phyloP scores from a whole-genome alignment of 2,113 vertebrate genomes.

The Cochlearius cochlearius region DNA sequence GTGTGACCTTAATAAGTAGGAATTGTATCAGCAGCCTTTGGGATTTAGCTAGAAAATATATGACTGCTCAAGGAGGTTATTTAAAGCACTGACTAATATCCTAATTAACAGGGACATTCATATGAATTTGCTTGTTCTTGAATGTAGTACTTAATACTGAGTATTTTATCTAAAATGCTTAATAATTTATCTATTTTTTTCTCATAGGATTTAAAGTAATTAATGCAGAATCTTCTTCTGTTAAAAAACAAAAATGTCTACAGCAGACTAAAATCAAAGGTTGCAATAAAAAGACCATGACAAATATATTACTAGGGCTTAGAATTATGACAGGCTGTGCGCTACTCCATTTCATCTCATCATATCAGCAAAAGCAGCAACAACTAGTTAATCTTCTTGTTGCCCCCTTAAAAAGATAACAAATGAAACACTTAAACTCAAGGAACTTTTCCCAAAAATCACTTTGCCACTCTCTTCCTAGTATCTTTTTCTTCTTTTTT shows the following conservation, averaged over 20 bases:
- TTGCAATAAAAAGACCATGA: background rate
- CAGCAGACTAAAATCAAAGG: background rate
- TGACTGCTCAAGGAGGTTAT: slow-evolving; percentile 43
- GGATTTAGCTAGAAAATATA: slow-evolving; percentile 65
- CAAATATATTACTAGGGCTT: background rate
- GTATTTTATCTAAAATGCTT: slow-evolving; percentile 1
- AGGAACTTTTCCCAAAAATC: background rate
- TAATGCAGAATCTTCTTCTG: background rate
- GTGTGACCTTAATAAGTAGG: slow-evolving; percentile 45
- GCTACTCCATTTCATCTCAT: background rate
- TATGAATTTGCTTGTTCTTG: slow-evolving; percentile 65
- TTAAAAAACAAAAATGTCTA: background rate
- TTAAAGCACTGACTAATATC: slow-evolving; percentile 61
- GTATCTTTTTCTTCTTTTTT: background rate
- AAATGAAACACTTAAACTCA: background rate
- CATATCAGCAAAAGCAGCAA: background rate
- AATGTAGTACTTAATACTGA: slow-evolving; percentile 28
- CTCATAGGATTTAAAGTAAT: background rate
- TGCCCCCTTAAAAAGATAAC: background rate
- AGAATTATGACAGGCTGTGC: background rate
- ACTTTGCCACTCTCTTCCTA: background rate
- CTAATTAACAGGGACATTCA: slow-evolving; percentile 65
- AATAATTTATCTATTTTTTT: background rate
- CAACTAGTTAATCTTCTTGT: background rate
- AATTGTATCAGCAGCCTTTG: slow-evolving; percentile 34